These are phyloP conservation scores for Cirrhinus molitorella DNA, from an alignment of 2,797 vertebrate genomes.

Conservation along the genomic window DNA sequence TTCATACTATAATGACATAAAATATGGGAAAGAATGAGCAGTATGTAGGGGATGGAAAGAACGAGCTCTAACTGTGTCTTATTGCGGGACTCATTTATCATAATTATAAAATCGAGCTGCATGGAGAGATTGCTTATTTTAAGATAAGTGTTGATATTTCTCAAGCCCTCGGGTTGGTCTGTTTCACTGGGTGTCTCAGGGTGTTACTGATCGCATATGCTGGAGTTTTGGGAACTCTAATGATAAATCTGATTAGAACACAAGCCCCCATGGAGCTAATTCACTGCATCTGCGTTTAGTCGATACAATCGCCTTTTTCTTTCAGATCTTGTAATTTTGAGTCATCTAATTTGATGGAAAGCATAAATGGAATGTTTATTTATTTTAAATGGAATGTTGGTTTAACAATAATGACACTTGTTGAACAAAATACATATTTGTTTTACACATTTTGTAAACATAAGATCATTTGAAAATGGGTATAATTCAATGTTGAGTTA, in stretches of 20 bases:
- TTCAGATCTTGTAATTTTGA: background rate
- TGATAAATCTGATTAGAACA: conserved; percentile 54
- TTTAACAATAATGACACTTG: background rate
- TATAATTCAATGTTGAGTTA: too few species aligned
- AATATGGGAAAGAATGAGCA: conserved; percentile 26
- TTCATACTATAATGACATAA: conserved; percentile 31
- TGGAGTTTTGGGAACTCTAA: conserved; percentile 39
- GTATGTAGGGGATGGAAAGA: conserved; percentile 19
- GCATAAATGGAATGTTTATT: background rate
- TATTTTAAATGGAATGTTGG: background rate
- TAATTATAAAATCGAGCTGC: conserved; percentile 79
- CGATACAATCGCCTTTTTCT: background rate
- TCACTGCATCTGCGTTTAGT: background rate
- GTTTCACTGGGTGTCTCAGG: conserved; percentile 53
- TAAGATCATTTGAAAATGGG: too few species aligned
- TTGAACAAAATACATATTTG: background rate
- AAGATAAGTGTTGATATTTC: conserved; percentile 67
- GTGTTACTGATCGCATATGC: conserved; percentile 36
- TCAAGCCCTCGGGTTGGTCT: conserved; percentile 54
- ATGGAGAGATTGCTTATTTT: conserved; percentile 73
- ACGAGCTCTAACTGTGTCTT: conserved; percentile 49
- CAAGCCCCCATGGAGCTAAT: background rate
- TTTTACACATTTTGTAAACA: background rate
- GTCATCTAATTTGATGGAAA: background rate
- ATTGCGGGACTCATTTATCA: conserved; percentile 69